Evolutionary conservation across 2,797 vertebrate species (phyloP).

Genomic region (Crax fasciolata): DNA sequence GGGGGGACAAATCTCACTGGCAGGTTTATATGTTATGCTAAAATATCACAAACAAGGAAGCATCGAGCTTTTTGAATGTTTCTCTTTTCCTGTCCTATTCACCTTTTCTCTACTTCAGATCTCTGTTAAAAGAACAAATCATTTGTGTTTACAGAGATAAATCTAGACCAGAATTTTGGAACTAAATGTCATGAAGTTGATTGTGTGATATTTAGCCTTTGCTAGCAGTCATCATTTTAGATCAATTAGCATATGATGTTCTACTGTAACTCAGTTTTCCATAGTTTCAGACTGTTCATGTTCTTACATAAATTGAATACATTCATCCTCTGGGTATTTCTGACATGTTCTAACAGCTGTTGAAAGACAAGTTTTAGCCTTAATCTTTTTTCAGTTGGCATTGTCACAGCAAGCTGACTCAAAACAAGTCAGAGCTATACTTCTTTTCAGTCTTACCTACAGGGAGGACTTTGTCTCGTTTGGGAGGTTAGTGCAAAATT

Average conservation of each 20-base stretch:
- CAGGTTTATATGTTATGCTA: not conserved
- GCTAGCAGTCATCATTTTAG: not conserved
- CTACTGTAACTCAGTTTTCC: not conserved
- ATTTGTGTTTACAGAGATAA: not conserved
- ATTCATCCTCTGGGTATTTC: not conserved
- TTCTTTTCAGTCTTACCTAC: not conserved
- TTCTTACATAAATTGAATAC: not conserved
- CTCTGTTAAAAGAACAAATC: not conserved
- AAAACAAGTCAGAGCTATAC: not conserved
- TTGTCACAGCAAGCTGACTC: conserved; percentile 8
- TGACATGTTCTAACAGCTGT: conserved; percentile 1
- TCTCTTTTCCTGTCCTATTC: not conserved
- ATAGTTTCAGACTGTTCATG: not conserved
- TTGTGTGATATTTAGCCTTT: not conserved
- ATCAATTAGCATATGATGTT: not conserved
- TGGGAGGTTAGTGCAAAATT: conserved; percentile 5
- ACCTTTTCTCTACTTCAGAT: not conserved
- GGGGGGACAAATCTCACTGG: not conserved
- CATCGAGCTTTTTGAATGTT: not conserved
- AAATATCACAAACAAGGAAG: not conserved
- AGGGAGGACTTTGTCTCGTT: conserved; percentile 23
- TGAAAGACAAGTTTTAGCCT: not conserved
- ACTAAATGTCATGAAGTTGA: not conserved
- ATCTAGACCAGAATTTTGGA: not conserved
- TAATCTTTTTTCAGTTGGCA: conserved; percentile 1